Conservation (phyloP, 30 jellyfish, hydroid and myxozoan species). For the Pseudorhiza aurosa region DNA sequence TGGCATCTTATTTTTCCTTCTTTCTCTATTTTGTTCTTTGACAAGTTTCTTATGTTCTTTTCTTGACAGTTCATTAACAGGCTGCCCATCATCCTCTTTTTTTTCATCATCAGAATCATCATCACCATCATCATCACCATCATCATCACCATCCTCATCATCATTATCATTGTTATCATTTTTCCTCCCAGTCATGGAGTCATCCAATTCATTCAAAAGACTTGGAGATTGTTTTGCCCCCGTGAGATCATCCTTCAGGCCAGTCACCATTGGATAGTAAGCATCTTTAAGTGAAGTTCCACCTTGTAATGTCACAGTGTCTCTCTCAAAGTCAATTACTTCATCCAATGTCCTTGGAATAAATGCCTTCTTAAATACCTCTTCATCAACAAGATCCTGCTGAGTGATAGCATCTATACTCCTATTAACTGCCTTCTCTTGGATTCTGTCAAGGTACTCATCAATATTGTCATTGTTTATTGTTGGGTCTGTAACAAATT, state of each 20-base stretch:
- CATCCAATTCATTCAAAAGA: conserved; percentile 24
- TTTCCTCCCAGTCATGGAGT: neutral
- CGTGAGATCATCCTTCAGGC: conserved; percentile 78
- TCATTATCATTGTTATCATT: neutral
- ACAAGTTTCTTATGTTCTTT: conserved; percentile 90
- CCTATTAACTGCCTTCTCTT: conserved; percentile 67
- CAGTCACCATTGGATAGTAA: conserved; percentile 86
- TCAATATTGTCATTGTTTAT: conserved; percentile 78
- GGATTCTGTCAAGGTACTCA: conserved; percentile 72
- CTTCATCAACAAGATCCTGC: conserved; percentile 82
- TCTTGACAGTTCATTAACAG: conserved; percentile 34
- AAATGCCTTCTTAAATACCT: conserved; percentile 91
- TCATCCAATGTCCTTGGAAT: conserved; percentile 95
- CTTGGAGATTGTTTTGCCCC: conserved; percentile 87
- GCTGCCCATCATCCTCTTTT: too few species aligned
- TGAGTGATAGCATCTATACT: conserved; percentile 50
- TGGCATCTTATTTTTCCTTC: conserved; percentile 95
- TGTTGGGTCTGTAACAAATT: conserved; percentile 94
- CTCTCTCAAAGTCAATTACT: conserved; percentile 90
- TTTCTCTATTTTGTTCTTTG: conserved; percentile 95
- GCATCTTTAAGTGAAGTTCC: conserved; percentile 80
- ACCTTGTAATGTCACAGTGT: conserved; percentile 57
- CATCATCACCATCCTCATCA: conserved; percentile 15
- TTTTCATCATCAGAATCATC: conserved; percentile 8
- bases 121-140: neutral